These are phyloP conservation scores for Drosophila ogumai DNA, from an alignment of 1,140 invertebrate species.

Conservation along the genomic window DNA sequence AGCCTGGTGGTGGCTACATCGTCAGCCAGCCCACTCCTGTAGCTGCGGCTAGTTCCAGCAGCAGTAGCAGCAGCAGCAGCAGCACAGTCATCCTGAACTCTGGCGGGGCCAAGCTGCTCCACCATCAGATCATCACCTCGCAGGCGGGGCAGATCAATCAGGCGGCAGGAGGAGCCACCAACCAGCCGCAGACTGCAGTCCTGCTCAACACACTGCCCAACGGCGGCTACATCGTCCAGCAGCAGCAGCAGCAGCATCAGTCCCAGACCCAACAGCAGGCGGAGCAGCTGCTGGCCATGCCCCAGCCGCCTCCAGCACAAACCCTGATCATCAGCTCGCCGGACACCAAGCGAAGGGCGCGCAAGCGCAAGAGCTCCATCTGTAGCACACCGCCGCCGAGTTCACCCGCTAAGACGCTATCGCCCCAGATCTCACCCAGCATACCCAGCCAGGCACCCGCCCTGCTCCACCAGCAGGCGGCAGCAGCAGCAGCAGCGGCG, in stretches of 20 bases:
- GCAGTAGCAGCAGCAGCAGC: conserved; percentile 14
- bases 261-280: conserved; percentile 86
- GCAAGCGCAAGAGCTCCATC: conserved; percentile 60
- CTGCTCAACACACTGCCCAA: conserved; percentile 93
- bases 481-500: conserved; percentile 46
- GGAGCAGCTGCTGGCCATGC: conserved; percentile 87
- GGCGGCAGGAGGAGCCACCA: conserved; percentile 28
- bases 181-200: conserved; percentile 88
- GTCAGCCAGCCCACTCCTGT: conserved; percentile 64
- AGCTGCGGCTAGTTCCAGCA: conserved; percentile 9
- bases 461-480: conserved; percentile 67
- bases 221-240: conserved; percentile 91
- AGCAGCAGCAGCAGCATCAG: conserved; percentile 81
- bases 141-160: conserved; percentile 84
- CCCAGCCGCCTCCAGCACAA: conserved; percentile 84
- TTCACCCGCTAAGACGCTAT: conserved; percentile 64
- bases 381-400: conserved; percentile 63
- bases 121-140: conserved; percentile 84
- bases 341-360: conserved; percentile 84
- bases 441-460: conserved; percentile 79
- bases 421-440: conserved; percentile 83
- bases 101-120: conserved; percentile 62
- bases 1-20: conserved; percentile 68
- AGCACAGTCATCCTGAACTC: conserved; percentile 73
- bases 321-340: conserved; percentile 86